Percentiles rank a stretch among this genome's conserved stretches.
Conservation (phyloP, 2,888 invertebrate species). For the Sacculina carcini region DNA sequence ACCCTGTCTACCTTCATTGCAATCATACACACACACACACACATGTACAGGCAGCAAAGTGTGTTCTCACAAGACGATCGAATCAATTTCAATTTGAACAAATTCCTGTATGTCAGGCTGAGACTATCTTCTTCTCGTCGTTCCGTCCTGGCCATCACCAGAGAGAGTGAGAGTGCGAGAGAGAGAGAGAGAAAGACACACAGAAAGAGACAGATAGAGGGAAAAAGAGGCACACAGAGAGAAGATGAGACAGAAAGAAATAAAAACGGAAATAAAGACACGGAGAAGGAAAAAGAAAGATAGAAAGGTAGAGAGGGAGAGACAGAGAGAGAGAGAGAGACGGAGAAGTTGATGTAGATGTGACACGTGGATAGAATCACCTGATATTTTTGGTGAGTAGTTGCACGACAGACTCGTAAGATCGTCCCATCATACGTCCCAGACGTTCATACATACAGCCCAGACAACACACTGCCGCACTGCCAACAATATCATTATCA, state of each 20-base stretch:
- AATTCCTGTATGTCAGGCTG: no score
- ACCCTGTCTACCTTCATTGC: no score
- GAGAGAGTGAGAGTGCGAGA: not conserved
- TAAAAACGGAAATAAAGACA: not conserved
- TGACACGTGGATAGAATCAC: not conserved
- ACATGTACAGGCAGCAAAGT: no score
- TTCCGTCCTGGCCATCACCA: no score
- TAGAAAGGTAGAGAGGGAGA: not conserved
- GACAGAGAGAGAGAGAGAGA: not conserved
- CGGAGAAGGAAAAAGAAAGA: not conserved
- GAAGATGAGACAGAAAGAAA: not conserved
- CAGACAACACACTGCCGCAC: slow-evolving; percentile 80
- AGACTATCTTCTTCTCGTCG: no score
- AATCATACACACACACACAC: no score
- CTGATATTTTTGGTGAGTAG: slow-evolving; percentile 61
- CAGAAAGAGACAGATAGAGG: not conserved
- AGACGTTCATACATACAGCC: slow-evolving; percentile 95
- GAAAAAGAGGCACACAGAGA: not conserved
- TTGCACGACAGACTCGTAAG: slow-evolving; percentile 90
- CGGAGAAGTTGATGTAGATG: not conserved
- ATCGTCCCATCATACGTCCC: slow-evolving; percentile 93
- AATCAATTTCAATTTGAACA: no score
- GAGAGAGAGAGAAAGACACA: not conserved
- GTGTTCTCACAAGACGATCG: no score
- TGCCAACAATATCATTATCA: slow-evolving; percentile 21